phyloP scores from a whole-genome alignment of 1,140 invertebrate genomes.

The Aphelinus certus region DNA sequence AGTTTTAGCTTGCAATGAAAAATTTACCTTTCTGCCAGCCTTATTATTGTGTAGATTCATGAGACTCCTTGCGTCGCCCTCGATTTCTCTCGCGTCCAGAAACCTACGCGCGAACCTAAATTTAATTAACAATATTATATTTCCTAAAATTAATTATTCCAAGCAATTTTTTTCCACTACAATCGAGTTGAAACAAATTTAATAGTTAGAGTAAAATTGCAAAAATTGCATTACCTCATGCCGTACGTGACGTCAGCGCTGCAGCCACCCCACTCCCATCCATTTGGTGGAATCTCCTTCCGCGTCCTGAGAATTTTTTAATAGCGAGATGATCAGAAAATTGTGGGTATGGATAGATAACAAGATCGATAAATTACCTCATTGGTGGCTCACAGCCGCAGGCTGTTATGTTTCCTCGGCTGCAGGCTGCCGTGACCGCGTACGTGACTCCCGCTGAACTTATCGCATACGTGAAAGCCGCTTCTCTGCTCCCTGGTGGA shows the following conservation, averaged over 20 bases:
- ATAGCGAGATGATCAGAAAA: no score
- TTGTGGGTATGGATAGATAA: no score
- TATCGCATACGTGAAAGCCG: conserved; percentile 91
- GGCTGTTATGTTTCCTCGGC: conserved; percentile 84
- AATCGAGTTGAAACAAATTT: no score
- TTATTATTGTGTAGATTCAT: conserved; percentile 99
- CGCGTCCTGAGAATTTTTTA: conserved; percentile 12
- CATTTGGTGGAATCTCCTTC: conserved; percentile 54
- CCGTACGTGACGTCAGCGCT: conserved; percentile 83
- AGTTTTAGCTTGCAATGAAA: no score
- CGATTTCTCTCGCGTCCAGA: conserved; percentile 84
- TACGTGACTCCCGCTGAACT: conserved; percentile 90
- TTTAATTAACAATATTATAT: conserved; percentile 44
- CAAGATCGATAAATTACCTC: conserved; percentile 42
- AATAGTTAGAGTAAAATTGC: no score
- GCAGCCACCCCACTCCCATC: conserved; percentile 90
- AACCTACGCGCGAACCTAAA: conserved; percentile 79
- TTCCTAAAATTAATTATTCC: conserved; percentile 22
- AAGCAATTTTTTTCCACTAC: background rate
- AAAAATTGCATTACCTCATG: conserved; percentile 63
- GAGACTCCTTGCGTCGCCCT: conserved; percentile 83
- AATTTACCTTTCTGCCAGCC: conserved; percentile 85
- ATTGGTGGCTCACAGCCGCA: conserved; percentile 83
- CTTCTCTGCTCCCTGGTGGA: conserved; percentile 83
- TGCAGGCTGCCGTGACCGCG: conserved; percentile 89